Conservation (phyloP, 1,140 invertebrate species). For the Drosophila cardini region DNA sequence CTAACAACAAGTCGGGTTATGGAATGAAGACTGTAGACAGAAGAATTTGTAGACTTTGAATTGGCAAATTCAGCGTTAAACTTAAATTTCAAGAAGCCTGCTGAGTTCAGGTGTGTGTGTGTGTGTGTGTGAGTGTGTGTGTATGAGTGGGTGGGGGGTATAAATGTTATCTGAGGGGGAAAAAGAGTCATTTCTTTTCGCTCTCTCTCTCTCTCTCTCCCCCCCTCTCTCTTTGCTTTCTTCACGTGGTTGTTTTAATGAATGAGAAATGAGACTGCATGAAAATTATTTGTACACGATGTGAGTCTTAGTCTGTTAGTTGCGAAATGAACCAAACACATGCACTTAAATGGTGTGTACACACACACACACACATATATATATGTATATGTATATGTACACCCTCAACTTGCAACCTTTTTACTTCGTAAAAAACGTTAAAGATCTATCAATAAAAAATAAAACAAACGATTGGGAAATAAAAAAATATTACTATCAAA, state of each 20-base stretch:
- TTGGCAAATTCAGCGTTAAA: background rate
- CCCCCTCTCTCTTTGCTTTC: constrained; percentile 3
- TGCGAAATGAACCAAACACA: background rate
- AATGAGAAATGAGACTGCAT: constrained; percentile 74
- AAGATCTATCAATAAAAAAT: no score
- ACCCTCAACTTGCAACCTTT: background rate
- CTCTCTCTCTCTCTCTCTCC: constrained; percentile 6
- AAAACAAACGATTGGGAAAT: no score
- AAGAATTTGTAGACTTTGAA: constrained; percentile 1
- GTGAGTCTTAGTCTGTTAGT: constrained; percentile 3
- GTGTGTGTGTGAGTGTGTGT: background rate
- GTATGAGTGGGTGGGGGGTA: background rate
- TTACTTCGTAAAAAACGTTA: no score
- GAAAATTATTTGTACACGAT: constrained; percentile 68
- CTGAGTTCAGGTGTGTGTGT: background rate
- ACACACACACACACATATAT: background rate
- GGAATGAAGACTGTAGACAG: constrained; percentile 1
- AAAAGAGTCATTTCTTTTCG: background rate
- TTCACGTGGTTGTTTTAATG: constrained; percentile 57
- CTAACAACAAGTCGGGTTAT: background rate
- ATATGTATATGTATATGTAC: background rate
- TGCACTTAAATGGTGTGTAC: no score
- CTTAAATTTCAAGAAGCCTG: constrained; percentile 2
- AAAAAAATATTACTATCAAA: no score
- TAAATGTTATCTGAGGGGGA: background rate